Percentiles rank a stretch among this genome's conserved stretches.
These are phyloP conservation scores for Alaudala cheleensis DNA, from an alignment of 2,113 vertebrate species.

Conservation along the genomic window DNA sequence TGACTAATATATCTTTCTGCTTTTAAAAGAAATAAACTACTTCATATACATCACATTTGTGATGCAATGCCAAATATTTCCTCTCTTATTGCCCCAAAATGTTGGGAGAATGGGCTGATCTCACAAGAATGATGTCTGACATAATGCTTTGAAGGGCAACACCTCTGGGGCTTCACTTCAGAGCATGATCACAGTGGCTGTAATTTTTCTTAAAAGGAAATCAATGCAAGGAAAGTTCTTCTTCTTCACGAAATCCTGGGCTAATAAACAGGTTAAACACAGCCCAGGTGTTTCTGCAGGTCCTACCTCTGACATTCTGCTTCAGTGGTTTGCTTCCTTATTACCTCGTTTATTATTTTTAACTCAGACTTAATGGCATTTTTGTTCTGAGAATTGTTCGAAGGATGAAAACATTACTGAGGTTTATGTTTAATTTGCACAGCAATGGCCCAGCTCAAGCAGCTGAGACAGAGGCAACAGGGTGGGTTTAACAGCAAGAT, in stretches of 20 bases:
- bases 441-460: not conserved
- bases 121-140: not conserved
- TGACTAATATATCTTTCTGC: not conserved
- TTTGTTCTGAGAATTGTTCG: not conserved
- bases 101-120: not conserved
- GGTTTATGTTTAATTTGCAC: not conserved
- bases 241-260: not conserved
- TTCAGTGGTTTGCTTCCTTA: constrained; percentile 24
- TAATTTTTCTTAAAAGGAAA: not conserved
- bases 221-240: not conserved
- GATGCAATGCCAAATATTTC: not conserved
- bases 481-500: not conserved
- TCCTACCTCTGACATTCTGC: not conserved
- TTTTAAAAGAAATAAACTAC: not conserved
- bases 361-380: not conserved
- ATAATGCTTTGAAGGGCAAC: rapidly evolving
- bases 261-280: not conserved
- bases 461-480: not conserved
- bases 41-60: not conserved
- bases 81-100: not conserved
- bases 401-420: not conserved
- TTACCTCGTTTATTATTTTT: not conserved
- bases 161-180: not conserved
- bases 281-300: not conserved
- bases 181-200: rapidly evolving